These are phyloP conservation scores for Gymnoscelis rufifasciata DNA, from an alignment of 2,888 invertebrate genomes.

Conservation along the genomic window DNA sequence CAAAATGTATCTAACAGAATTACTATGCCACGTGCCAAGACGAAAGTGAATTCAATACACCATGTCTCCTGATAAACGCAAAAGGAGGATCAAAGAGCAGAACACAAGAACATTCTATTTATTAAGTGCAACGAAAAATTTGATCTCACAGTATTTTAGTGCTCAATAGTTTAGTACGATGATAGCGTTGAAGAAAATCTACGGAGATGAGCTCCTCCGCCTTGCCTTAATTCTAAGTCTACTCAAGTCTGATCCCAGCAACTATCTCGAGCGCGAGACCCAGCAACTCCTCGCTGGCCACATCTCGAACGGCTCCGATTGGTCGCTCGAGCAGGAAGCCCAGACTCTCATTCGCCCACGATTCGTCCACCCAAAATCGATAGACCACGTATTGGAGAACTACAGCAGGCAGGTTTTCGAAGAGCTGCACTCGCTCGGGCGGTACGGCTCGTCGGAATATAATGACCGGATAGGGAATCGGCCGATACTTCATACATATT, in stretches of 20 bases:
- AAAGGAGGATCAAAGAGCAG: slow-evolving; percentile 51
- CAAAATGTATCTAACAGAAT: slow-evolving; percentile 36
- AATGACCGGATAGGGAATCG: slow-evolving; percentile 68
- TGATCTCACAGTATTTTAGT: slow-evolving; percentile 69
- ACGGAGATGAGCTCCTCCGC: slow-evolving; percentile 89
- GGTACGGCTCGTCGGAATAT: slow-evolving; percentile 57
- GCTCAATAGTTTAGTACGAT: slow-evolving; percentile 70
- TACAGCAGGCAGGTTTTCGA: slow-evolving; percentile 86
- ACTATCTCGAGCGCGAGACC: slow-evolving; percentile 80
- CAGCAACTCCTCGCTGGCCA: slow-evolving; percentile 76
- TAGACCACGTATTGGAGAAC: slow-evolving; percentile 84
- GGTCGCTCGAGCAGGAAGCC: slow-evolving; percentile 80
- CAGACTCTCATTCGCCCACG: slow-evolving; percentile 79
- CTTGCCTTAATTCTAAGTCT: slow-evolving; percentile 89
- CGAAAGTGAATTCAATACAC: slow-evolving; percentile 47
- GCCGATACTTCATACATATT: slow-evolving; percentile 66
- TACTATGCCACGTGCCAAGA: slow-evolving; percentile 29
- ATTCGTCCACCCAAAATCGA: slow-evolving; percentile 84
- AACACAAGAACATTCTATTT: slow-evolving; percentile 14
- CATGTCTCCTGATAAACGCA: slow-evolving; percentile 72
- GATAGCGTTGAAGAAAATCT: slow-evolving; percentile 90
- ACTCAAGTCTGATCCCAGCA: slow-evolving; percentile 86
- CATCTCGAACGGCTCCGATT: slow-evolving; percentile 83
- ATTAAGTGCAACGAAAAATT: slow-evolving; percentile 37
- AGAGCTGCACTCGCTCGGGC: slow-evolving; percentile 84